Conservation (phyloP, 2,113 vertebrate genomes). For the Hippoglossus stenolepis region DNA sequence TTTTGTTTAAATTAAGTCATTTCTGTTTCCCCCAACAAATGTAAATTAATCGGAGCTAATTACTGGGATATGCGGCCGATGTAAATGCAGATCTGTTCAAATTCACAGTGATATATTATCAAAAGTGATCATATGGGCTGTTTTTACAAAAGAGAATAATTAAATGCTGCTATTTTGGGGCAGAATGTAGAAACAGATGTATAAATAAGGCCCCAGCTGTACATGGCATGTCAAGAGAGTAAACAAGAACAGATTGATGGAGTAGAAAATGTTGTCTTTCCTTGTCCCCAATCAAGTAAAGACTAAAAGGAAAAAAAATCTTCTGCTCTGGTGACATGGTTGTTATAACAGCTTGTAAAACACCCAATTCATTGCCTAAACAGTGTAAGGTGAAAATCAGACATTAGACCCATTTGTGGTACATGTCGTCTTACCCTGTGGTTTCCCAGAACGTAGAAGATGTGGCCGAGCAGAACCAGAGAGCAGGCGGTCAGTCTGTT, state of each 20-base stretch:
- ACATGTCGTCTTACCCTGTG: slow-evolving; percentile 88
- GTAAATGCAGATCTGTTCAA: no score
- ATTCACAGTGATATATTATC: no score
- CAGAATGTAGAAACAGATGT: not conserved
- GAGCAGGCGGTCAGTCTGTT: slow-evolving; percentile 97
- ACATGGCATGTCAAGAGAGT: not conserved
- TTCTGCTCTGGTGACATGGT: no score
- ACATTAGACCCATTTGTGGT: not conserved
- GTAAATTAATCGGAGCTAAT: no score
- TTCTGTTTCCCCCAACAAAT: no score
- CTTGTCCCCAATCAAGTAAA: no score
- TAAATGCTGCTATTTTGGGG: no score
- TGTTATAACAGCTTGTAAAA: not conserved
- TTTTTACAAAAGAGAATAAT: no score
- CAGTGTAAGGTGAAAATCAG: not conserved
- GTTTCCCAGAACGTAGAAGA: slow-evolving; percentile 97
- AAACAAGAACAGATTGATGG: no score
- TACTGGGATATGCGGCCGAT: no score
- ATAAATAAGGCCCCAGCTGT: not conserved
- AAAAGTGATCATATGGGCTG: no score
- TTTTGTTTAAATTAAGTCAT: no score
- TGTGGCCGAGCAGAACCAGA: slow-evolving; percentile 96
- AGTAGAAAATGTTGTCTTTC: not conserved
- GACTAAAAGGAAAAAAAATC: not conserved
- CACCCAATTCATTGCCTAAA: not conserved